These are phyloP conservation scores for Drosophila ironensis DNA, from an alignment of 1,140 invertebrate species.

Conservation along the genomic window DNA sequence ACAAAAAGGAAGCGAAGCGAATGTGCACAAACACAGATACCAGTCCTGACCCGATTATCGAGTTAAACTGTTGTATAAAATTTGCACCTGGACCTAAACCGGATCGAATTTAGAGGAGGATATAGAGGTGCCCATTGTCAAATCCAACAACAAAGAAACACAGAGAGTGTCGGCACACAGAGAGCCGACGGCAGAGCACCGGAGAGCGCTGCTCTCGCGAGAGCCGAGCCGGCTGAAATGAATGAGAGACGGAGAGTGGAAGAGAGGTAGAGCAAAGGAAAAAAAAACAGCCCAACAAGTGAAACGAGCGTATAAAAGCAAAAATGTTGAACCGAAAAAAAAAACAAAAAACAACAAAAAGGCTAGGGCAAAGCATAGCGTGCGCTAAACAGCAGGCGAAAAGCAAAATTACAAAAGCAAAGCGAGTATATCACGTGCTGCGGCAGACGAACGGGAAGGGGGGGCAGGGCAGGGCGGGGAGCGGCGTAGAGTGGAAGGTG, in stretches of 20 bases:
- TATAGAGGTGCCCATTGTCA: slow-evolving; percentile 69
- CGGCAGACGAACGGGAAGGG: slow-evolving; percentile 19
- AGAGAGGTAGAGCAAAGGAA: slow-evolving; percentile 23
- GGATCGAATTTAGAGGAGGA: slow-evolving; percentile 45
- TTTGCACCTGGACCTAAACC: slow-evolving; percentile 79
- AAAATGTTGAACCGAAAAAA: slow-evolving; percentile 31
- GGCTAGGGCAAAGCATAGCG: slow-evolving; percentile 56
- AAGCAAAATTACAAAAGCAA: slow-evolving; percentile 75
- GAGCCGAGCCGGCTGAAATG: slow-evolving; percentile 33
- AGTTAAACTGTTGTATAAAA: slow-evolving; percentile 76
- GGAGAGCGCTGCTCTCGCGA: slow-evolving; percentile 7
- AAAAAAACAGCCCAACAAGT: slow-evolving; percentile 77
- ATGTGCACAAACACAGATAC: slow-evolving; percentile 39
- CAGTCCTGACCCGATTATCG: slow-evolving; percentile 77
- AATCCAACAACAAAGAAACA: slow-evolving; percentile 26
- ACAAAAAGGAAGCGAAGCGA: slow-evolving; percentile 34
- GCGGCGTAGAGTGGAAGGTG: not conserved
- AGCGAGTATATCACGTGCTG: slow-evolving; percentile 78
- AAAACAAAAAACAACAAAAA: slow-evolving; percentile 60
- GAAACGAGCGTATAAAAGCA: slow-evolving; percentile 55
- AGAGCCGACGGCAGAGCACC: not conserved
- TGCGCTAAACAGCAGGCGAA: slow-evolving; percentile 64
- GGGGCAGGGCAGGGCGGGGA: not conserved
- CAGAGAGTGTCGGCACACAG: slow-evolving; percentile 17
- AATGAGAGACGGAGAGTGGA: slow-evolving; percentile 19